phyloP scores from a whole-genome alignment of 1,140 invertebrate species.

The Atopsyche davidsoni region DNA sequence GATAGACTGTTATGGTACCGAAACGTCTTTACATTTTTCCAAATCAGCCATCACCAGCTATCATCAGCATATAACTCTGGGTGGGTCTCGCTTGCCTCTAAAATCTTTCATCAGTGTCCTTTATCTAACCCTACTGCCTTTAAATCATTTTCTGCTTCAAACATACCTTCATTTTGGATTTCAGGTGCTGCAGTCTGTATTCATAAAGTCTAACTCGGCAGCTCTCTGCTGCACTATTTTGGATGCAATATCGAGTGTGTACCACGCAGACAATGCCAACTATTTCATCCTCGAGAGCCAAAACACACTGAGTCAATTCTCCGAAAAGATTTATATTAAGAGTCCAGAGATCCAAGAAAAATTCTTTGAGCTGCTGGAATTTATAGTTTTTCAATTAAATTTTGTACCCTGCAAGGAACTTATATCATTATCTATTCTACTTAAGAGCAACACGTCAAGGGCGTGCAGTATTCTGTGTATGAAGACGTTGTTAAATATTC shows the following conservation, averaged over 20 bases:
- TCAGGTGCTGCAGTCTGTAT: slow-evolving; percentile 91
- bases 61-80: too few relatives aligned
- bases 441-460: slow-evolving; percentile 77
- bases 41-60: too few relatives aligned
- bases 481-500: slow-evolving; percentile 80
- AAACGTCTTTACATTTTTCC: too few relatives aligned
- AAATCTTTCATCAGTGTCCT: too few relatives aligned
- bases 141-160: too few relatives aligned
- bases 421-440: slow-evolving; percentile 87
- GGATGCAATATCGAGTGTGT: slow-evolving; percentile 93
- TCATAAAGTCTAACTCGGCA: slow-evolving; percentile 80
- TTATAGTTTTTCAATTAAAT: slow-evolving; percentile 94
- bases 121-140: too few relatives aligned
- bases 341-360: slow-evolving; percentile 89
- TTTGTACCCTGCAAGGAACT: slow-evolving; percentile 99
- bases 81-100: too few relatives aligned
- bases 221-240: slow-evolving; percentile 84
- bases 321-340: slow-evolving; percentile 90
- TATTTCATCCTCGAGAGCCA: slow-evolving; percentile 98
- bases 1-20: too few relatives aligned
- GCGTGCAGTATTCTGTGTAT: slow-evolving; percentile 82
- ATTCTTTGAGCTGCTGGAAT: slow-evolving; percentile 93
- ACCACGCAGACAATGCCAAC: slow-evolving; percentile 96
- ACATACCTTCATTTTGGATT: too few relatives aligned
- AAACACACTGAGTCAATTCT: slow-evolving; percentile 92